These are phyloP conservation scores for Nannospalax galili DNA, from an alignment of 2,113 vertebrate genomes.

Conservation along the genomic window DNA sequence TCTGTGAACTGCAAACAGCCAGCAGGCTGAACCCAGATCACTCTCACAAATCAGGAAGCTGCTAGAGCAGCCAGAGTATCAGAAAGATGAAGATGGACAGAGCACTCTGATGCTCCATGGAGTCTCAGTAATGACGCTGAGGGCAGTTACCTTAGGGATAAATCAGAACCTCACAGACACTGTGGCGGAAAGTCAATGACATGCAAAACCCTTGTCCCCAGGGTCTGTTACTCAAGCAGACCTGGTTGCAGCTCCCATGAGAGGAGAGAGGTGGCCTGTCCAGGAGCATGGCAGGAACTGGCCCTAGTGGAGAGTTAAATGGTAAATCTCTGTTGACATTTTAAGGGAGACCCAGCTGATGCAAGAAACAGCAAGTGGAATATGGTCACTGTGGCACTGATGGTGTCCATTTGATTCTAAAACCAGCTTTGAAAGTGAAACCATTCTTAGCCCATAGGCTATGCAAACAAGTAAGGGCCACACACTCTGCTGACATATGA, in stretches of 20 bases:
- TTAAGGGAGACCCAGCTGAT: accelerated
- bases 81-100: not conserved
- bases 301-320: no score
- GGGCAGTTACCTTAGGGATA: not conserved
- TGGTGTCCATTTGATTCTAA: no score
- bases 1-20: not conserved
- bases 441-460: no score
- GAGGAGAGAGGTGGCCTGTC: accelerated
- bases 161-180: not conserved
- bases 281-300: not conserved
- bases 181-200: accelerated
- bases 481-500: no score
- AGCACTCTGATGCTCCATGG: not conserved
- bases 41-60: not conserved
- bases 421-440: no score
- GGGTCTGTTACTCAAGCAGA: not conserved
- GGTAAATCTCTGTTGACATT: accelerated
- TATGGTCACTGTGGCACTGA: no score
- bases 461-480: no score
- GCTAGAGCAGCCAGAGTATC: not conserved
- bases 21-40: not conserved
- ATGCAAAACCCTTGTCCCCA: not conserved
- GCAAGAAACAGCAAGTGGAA: accelerated
- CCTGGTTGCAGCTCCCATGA: accelerated
- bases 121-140: not conserved